A percentile compares a stretch with the other conserved stretches of the same genome.
phyloP scores from a whole-genome alignment of 2,113 vertebrate species.

The Alligator mississippiensis region DNA sequence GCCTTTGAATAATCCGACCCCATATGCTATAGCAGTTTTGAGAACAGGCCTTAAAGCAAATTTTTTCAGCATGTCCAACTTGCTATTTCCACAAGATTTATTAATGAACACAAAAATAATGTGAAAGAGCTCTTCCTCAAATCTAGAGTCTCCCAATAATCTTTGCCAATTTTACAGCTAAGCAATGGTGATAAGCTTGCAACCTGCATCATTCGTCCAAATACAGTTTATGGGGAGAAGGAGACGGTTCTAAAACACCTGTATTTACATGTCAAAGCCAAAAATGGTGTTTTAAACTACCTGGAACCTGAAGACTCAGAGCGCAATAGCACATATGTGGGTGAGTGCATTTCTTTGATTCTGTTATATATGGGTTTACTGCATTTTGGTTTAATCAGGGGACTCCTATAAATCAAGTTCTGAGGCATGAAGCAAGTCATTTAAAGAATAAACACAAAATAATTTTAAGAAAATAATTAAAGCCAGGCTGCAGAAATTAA shows the following conservation, averaged over 20 bases:
- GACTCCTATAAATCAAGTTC: neutral
- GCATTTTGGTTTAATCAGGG: neutral
- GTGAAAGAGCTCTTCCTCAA: neutral
- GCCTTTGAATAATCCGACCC: neutral
- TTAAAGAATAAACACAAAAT: neutral
- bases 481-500: neutral
- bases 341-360: conserved; percentile 6
- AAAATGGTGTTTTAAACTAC: neutral
- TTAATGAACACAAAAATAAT: neutral
- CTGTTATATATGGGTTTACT: neutral
- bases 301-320: conserved; percentile 18
- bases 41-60: neutral
- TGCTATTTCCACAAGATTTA: neutral
- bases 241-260: neutral
- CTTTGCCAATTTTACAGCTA: conserved; percentile 9
- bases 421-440: neutral
- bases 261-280: neutral
- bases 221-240: conserved; percentile 29
- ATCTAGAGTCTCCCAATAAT: neutral
- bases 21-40: neutral
- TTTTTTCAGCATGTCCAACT: rapidly evolving
- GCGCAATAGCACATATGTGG: neutral
- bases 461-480: neutral
- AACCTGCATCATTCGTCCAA: conserved; percentile 2
- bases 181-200: neutral